Base-by-base conservation (phyloP, 2,888 invertebrate species). In the Phania funesta region DNA sequence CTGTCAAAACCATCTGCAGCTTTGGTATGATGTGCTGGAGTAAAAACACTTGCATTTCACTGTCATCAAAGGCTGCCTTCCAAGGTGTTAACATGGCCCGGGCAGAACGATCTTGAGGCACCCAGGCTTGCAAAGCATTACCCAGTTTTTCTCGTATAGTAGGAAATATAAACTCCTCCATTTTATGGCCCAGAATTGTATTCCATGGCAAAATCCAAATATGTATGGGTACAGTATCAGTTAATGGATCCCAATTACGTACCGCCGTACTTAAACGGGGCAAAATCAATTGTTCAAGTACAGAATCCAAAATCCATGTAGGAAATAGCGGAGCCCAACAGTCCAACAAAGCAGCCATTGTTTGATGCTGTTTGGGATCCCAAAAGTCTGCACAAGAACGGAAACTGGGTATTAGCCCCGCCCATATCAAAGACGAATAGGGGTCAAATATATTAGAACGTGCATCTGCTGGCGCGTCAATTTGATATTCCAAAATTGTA, bases 121-220 rank as follows among this genome's bases (percentile, higher is more conserved):
- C 96, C 99, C 99, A 99, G 68, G 95, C 95, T n/a, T 94, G 93
- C 83, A 99, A 92, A 11, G 99, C 99, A 41, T 93, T 93, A 32
- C 96, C 96, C 62, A 99, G 92, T 88, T 99, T 99, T 65, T 98
- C 95, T 52, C 99, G 93, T 86, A 99, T 97, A 50, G 96, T 94
- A 0, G 97, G 97, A 92, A 97, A 98, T 38, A 98, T 94, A 0
- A 92, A 91, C 0, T 90, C 90, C 74, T 90, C 89, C 88, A 91
- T 87, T 84, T 90, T 91, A 29, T 89, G 91, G 92, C 96, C 95
- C 88, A 98, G 93, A 7, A 97, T 91, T 0, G 95, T 95, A 79
- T 98, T 94, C 99, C 99, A 99, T 0, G 99, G 99, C 90, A 98
- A 95, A 80, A 99, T 94, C 99, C 99, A 99, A 4, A 95, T 94